Percentiles rank a stretch among this genome's conserved stretches.
phyloP scores from a whole-genome alignment of 2,113 vertebrate species.

The Gobiocypris rarus region DNA sequence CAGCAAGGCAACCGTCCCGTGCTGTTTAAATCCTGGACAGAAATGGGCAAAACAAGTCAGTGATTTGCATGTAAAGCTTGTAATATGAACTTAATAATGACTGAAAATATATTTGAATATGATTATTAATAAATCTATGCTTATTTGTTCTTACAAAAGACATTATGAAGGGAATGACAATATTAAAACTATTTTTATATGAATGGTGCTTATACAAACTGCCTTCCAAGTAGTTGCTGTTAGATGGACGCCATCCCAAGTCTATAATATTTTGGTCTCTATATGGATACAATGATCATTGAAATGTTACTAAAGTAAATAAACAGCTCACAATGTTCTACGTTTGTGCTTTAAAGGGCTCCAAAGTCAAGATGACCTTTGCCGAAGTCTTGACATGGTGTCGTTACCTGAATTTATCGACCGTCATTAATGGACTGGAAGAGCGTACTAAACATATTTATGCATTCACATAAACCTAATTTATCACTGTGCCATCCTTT shows the following conservation, averaged over 20 bases:
- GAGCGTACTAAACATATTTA: conserved; percentile 32
- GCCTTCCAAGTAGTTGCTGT: background rate
- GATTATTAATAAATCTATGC: background rate
- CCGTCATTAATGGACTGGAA: conserved; percentile 37
- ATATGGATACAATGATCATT: background rate
- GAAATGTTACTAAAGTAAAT: background rate
- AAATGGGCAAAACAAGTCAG: background rate
- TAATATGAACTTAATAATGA: background rate
- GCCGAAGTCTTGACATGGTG: conserved; percentile 3
- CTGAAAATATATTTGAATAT: background rate
- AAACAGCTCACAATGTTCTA: background rate
- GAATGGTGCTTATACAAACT: background rate
- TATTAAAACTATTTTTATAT: background rate
- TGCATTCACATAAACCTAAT: conserved; percentile 44
- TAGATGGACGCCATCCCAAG: background rate
- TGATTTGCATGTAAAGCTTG: conserved; percentile 1
- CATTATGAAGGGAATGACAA: background rate
- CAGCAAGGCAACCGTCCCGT: background rate
- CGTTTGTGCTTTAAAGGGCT: background rate
- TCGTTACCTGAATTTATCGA: conserved; percentile 25
- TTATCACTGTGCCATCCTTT: conserved; percentile 43
- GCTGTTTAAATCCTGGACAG: background rate
- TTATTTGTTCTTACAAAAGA: background rate
- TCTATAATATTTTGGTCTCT: conserved; percentile 10
- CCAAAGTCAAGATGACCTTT: conserved; percentile 33